Percentiles rank a stretch among this genome's conserved stretches.
Evolutionary conservation across 2,113 vertebrate species (phyloP).

Genomic region (Datnioides undecimradiatus): DNA sequence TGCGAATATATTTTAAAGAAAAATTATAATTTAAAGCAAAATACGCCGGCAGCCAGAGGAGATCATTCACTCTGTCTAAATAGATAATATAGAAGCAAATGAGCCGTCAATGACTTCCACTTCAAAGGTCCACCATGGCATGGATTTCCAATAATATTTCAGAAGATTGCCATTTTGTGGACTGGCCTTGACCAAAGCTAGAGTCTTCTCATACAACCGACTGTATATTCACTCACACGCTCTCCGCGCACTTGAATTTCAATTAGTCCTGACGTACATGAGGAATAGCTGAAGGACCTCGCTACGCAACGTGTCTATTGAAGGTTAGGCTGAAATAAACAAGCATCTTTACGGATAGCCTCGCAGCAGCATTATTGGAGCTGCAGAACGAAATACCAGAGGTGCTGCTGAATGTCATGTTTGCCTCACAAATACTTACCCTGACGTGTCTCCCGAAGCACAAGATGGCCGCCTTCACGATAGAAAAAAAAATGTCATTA

Average conservation of each 20-base stretch:
- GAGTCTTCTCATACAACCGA: not conserved
- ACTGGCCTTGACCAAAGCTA: not conserved
- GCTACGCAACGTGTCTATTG: not conserved
- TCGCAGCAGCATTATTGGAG: not conserved
- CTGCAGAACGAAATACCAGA: constrained; percentile 13
- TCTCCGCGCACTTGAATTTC: not conserved
- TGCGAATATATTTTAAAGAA: too few relatives aligned
- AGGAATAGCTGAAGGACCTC: not conserved
- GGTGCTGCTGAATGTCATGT: constrained; percentile 13
- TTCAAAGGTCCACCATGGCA: constrained; percentile 3
- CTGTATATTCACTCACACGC: not conserved
- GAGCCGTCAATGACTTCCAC: constrained; percentile 14
- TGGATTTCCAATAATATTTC: constrained; percentile 22
- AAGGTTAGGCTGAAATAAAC: constrained; percentile 15
- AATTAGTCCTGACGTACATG: not conserved
- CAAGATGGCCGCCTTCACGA: not conserved
- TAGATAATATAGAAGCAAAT: not conserved
- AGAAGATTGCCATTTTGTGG: constrained; percentile 4
- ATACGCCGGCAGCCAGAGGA: not conserved
- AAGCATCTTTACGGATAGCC: not conserved
- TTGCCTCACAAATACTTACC: not conserved
- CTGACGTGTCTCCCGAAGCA: not conserved
- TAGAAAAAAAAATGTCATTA: constrained; percentile 56
- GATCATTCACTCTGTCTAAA: not conserved
- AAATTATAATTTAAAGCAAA: not conserved